Base-by-base conservation (phyloP, 1,140 invertebrate genomes). In the Tetramorium simillimum region DNA sequence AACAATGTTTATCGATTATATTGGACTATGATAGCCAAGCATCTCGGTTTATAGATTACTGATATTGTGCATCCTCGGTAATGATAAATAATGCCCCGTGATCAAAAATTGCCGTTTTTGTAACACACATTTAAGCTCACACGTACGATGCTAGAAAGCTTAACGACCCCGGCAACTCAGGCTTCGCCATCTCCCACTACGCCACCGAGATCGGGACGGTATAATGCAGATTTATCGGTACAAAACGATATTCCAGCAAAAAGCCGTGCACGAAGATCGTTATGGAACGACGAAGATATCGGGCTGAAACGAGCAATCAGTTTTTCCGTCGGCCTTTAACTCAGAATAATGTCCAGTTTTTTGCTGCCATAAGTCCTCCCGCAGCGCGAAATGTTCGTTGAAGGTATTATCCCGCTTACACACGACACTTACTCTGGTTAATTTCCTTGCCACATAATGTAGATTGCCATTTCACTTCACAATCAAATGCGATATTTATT, bases 31-130 rank as follows among this genome's bases (percentile, higher is more conserved):
- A 77, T 63, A 21, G 70, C 70, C 60, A 73, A 69, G 51, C 73
- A 56, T 76, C 75, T 88, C 70, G 49, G 28, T 53, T 56, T 28
- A 40, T 7, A 51, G 33, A 73, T 28, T 58, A 56, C 18, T 58
- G 65, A 7, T 12, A 16, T 16, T 43, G 28, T 43, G 56, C 58
- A 58, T 85, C 18, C 49, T 40, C 67, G 24, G 51, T 90, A 90
- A 90, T 89, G 88, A 90, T 86, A 90, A 90, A 88, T 90, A 90
- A 90, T 88, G 88, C 37, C 33, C n/a, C 40, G 18, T 56, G 63
- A 90, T 90, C 89, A 90, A 63, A 75, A 53, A 56, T 70, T 9
- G 37, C 3, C 70, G 56, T 78, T 87, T 88, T 78, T 87, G 82
- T 33, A 77, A 75, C 72, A 49, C 72, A 49, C 51, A 87, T 69